Percentiles rank a stretch among this genome's conserved stretches.
Conservation (phyloP, 1,140 invertebrate species). For the Procambarus virginalis region DNA sequence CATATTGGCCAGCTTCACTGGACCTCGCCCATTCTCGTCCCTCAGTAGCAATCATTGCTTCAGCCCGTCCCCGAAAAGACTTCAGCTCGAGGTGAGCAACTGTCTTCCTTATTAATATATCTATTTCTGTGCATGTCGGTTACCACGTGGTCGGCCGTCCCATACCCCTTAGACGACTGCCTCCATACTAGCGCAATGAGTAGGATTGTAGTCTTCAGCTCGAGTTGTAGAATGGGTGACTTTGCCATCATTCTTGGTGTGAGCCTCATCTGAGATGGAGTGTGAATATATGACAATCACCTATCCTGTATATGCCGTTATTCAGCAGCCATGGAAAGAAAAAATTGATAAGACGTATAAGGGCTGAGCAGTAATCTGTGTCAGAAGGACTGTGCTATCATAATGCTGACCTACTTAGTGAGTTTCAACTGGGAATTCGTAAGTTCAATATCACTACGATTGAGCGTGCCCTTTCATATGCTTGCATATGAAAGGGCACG, state of each 20-base stretch:
- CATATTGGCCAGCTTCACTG: too few relatives aligned
- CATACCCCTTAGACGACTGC: too few relatives aligned
- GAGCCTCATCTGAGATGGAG: slow-evolving; percentile 72
- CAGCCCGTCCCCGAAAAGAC: too few relatives aligned
- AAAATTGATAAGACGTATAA: slow-evolving; percentile 84
- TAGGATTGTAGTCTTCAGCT: too few relatives aligned
- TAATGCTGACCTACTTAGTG: slow-evolving; percentile 32
- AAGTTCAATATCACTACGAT: slow-evolving; percentile 63
- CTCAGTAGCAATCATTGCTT: too few relatives aligned
- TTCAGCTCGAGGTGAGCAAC: too few relatives aligned
- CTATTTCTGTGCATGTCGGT: too few relatives aligned
- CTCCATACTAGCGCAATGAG: too few relatives aligned
- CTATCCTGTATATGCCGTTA: slow-evolving; percentile 89
- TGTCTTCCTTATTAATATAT: too few relatives aligned
- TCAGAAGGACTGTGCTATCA: slow-evolving; percentile 63
- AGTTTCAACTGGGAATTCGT: slow-evolving; percentile 61
- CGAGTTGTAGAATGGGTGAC: slow-evolving; percentile 52
- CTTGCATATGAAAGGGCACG: slow-evolving; percentile 74
- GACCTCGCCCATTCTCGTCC: too few relatives aligned
- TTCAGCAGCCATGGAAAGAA: slow-evolving; percentile 91
- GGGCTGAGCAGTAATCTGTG: slow-evolving; percentile 72
- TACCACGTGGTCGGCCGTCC: too few relatives aligned
- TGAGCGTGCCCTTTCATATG: slow-evolving; percentile 80
- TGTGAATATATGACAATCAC: slow-evolving; percentile 87
- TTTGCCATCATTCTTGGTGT: slow-evolving; percentile 56